Percentiles rank a stretch among this genome's conserved stretches.
Conservation (phyloP, 1,140 invertebrate genomes). For the Drosophila rufa region DNA sequence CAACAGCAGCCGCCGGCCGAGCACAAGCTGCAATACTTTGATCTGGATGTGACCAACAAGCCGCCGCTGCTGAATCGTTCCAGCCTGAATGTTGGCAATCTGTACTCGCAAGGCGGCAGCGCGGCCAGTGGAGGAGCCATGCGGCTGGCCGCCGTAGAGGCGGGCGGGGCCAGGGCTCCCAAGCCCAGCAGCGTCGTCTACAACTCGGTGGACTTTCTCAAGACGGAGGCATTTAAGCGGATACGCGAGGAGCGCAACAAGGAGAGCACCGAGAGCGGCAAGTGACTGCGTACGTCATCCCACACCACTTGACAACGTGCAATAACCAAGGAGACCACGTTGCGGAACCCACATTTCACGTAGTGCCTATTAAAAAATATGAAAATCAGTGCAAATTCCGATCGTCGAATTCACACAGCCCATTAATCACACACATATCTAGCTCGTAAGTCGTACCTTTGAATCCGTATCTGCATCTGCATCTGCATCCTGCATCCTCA, state of each 20-base stretch:
- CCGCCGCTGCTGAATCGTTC: constrained; percentile 70
- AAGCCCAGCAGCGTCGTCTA: constrained; percentile 89
- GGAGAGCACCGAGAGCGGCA: constrained; percentile 67
- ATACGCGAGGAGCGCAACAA: constrained; percentile 92
- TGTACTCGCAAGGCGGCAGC: constrained; percentile 52
- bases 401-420: constrained; percentile 30
- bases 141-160: constrained; percentile 52
- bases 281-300: not conserved
- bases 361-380: constrained; percentile 54
- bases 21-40: constrained; percentile 88
- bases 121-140: constrained; percentile 19
- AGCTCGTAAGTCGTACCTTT: constrained; percentile 27
- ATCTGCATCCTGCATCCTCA: constrained; percentile 12
- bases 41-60: constrained; percentile 88
- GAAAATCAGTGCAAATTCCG: constrained; percentile 55
- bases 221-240: constrained; percentile 95
- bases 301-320: constrained; percentile 50
- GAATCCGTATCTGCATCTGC: constrained; percentile 2
- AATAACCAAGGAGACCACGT: constrained; percentile 55
- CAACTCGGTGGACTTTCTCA: constrained; percentile 95
- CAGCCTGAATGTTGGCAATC: constrained; percentile 70
- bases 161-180: constrained; percentile 47
- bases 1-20: constrained; percentile 51
- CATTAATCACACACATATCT: constrained; percentile 32
- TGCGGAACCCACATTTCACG: constrained; percentile 33